Base-by-base conservation (phyloP, 2,797 vertebrate species). In the Siniperca obscura region DNA sequence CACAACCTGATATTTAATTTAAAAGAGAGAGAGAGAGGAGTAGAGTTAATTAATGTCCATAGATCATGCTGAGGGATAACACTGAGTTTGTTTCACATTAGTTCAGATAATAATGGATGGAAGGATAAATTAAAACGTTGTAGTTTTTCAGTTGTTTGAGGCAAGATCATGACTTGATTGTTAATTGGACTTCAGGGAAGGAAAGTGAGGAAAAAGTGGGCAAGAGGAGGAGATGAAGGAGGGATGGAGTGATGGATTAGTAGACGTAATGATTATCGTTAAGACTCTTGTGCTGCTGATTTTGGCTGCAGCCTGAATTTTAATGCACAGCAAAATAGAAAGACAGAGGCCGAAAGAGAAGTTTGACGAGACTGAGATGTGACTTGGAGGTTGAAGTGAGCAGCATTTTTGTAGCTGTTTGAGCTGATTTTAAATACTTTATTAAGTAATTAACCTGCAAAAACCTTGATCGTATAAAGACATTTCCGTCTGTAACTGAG, bases 71-170 rank as follows among this genome's bases (percentile, higher is more conserved):
- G 75, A 55, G 53, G 76, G 82, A 86, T 76, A 84, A 78, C 67
- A 56, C 56, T 22, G 68, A 78, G 57, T 87, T 89, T 84, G 82
- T 90, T 90, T 86, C 64, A 74, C 74, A 80, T 83, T 86, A 84
- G 57, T 46, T 77, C 25, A 79, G 68, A 81, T 84, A 53, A 68
- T 84, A 88, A 86, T 66, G 64, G 79, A 87, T 83, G 50, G 74
- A 69, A 56, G 66, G 75, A 79, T 76, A 52, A 88, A 88, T 89
- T 70, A 83, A 78, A 40, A 65, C 42, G 57, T 36, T 74, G 40
- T 16, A 22, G 69, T 70, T 78, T 83, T 66, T 71, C 59, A 21
- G 53, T 65, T 56, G 68, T 80, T 80, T 42, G 34, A 76, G 76
- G 73, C 59, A 25, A 68, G 85, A 82, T 80, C 79, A 60, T 69